Conservation (phyloP, 2,888 invertebrate genomes). For the Syrista parreyssii region DNA sequence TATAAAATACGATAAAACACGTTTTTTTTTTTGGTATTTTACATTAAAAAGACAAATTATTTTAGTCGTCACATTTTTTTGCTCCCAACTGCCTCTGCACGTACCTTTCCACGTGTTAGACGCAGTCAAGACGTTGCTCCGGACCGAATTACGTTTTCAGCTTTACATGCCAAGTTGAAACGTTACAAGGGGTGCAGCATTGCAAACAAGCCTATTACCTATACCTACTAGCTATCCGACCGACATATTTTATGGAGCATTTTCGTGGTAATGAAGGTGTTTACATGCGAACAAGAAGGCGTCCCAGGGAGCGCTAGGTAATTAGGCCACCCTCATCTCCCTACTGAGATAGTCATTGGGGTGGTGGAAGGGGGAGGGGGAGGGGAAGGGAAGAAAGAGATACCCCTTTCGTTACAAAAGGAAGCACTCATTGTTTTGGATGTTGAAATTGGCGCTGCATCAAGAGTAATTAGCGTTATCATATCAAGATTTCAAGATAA, state of each 20-base stretch:
- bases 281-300: constrained; percentile 41
- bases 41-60: not conserved
- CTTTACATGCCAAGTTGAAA: constrained; percentile 5
- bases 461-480: constrained; percentile 16
- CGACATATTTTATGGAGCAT: constrained; percentile 43
- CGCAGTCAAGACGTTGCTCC: not conserved
- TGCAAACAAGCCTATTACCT: constrained; percentile 9
- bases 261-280: constrained; percentile 46
- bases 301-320: constrained; percentile 17
- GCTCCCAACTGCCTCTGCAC: not conserved
- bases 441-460: not conserved
- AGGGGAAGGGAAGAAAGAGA: not conserved
- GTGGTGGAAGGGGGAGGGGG: not conserved
- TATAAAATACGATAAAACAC: too few relatives aligned
- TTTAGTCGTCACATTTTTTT: not conserved
- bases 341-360: constrained; percentile 13
- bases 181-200: constrained; percentile 3
- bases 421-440: constrained; percentile 8
- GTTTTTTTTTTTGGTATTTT: not conserved
- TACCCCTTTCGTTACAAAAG: not conserved
- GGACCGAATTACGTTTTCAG: not conserved
- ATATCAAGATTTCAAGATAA: not conserved
- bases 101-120: not conserved
- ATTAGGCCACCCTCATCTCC: constrained; percentile 21
- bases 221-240: constrained; percentile 11